These are phyloP conservation scores for Alcedo atthis DNA, from an alignment of 2,797 vertebrate species.

Conservation along the genomic window DNA sequence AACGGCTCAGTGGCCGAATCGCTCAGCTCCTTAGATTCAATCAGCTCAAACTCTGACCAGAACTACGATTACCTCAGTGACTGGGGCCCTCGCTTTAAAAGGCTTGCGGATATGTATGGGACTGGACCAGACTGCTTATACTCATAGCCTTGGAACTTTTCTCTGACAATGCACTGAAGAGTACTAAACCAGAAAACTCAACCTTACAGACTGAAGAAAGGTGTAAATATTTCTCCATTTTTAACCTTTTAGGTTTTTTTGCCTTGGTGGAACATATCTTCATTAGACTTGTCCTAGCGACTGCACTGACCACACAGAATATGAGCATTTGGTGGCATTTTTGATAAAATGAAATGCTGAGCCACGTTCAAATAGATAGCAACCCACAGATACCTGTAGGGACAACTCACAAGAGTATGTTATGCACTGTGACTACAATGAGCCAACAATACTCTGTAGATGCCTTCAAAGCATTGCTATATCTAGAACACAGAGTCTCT, in stretches of 20 bases:
- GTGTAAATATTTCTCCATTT: slow-evolving; percentile 79
- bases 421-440: neutral
- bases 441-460: slow-evolving; percentile 17
- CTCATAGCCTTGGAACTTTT: slow-evolving; percentile 85
- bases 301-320: slow-evolving; percentile 70
- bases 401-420: slow-evolving; percentile 25
- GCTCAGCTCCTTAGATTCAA: slow-evolving; percentile 93
- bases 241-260: slow-evolving; percentile 61
- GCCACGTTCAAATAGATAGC: slow-evolving; percentile 76
- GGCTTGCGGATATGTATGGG: slow-evolving; percentile 95
- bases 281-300: slow-evolving; percentile 74
- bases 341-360: slow-evolving; percentile 71
- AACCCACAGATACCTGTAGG: slow-evolving; percentile 73
- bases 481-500: neutral
- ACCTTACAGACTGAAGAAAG: slow-evolving; percentile 57
- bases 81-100: slow-evolving; percentile 96
- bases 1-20: slow-evolving; percentile 93
- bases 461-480: neutral
- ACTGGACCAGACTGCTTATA: slow-evolving; percentile 84
- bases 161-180: slow-evolving; percentile 68
- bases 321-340: slow-evolving; percentile 69
- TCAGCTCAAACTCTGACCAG: slow-evolving; percentile 96
- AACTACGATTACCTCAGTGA: slow-evolving; percentile 96
- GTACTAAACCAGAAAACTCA: slow-evolving; percentile 48
- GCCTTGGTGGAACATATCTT: slow-evolving; percentile 74